These are phyloP conservation scores for Rhinopomastus cyanomelas DNA, from an alignment of 2,113 vertebrate species.

Conservation along the genomic window DNA sequence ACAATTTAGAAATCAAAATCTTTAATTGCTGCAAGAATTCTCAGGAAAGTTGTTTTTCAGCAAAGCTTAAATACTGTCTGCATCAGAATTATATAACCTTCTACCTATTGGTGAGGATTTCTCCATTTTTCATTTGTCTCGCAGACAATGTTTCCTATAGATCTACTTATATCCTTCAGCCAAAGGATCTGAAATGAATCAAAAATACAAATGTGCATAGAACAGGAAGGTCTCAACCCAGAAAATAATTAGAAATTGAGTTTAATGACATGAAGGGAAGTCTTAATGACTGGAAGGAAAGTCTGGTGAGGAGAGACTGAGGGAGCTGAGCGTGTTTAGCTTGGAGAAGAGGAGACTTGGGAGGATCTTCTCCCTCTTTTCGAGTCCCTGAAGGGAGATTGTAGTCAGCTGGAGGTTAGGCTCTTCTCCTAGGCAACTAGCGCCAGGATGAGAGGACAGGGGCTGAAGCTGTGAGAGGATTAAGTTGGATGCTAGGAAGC, in stretches of 20 bases:
- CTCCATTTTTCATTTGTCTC: background rate
- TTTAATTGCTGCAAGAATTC: background rate
- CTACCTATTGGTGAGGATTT: background rate
- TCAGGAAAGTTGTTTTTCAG: background rate
- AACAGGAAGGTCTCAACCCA: background rate
- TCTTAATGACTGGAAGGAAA: no score
- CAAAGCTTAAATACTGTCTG: background rate
- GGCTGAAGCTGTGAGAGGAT: no score
- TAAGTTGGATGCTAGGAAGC: no score
- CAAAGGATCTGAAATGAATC: background rate
- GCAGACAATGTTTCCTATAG: background rate
- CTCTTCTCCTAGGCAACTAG: no score
- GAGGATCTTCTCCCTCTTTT: no score
- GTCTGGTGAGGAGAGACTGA: no score
- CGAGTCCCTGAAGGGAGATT: no score
- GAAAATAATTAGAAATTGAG: background rate
- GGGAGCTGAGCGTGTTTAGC: no score
- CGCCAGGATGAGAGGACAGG: no score
- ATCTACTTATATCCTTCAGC: background rate
- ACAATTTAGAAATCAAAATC: background rate
- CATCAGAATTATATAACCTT: background rate
- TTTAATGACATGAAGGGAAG: background rate
- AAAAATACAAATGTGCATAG: fast-evolving
- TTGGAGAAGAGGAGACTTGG: no score
- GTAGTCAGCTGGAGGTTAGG: no score